Evolutionary conservation across 2,797 vertebrate genomes (phyloP).

Genomic region (Notolepis coatsorum): DNA sequence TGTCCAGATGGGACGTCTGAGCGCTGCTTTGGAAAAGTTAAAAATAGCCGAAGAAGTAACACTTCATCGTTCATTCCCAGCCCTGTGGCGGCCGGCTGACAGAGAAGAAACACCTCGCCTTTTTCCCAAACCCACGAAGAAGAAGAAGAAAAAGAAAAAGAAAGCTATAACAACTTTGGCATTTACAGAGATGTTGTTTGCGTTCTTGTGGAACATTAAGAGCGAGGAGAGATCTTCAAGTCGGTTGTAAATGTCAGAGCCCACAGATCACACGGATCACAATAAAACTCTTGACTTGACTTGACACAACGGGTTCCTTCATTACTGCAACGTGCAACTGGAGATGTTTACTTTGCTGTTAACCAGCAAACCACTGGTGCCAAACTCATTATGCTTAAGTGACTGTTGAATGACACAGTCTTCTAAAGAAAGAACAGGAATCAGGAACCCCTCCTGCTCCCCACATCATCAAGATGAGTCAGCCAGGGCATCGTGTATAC

Average conservation of each 20-base stretch:
- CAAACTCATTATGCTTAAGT: slow-evolving; percentile 57
- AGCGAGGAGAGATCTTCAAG: slow-evolving; percentile 39
- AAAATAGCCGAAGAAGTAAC: slow-evolving; percentile 79
- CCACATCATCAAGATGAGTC: slow-evolving; percentile 23
- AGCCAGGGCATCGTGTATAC: slow-evolving; percentile 1
- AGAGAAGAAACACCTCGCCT: slow-evolving; percentile 65
- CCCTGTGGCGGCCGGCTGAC: slow-evolving; percentile 67
- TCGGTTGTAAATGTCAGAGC: slow-evolving; percentile 58
- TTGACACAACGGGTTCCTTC: slow-evolving; percentile 27
- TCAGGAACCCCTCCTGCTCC: slow-evolving; percentile 22
- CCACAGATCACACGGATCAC: slow-evolving; percentile 12
- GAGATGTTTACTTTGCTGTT: slow-evolving; percentile 58
- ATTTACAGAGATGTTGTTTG: slow-evolving; percentile 66
- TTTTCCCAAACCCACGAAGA: no score
- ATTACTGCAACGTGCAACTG: slow-evolving; percentile 44
- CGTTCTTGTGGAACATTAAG: slow-evolving; percentile 38
- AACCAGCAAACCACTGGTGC: slow-evolving; percentile 36
- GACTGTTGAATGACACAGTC: slow-evolving; percentile 57
- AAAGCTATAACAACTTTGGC: slow-evolving; percentile 62
- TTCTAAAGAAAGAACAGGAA: slow-evolving; percentile 39
- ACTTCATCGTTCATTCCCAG: slow-evolving; percentile 70
- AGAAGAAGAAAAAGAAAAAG: slow-evolving; percentile 49
- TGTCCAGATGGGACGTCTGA: slow-evolving; percentile 79
- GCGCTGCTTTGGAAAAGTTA: slow-evolving; percentile 74
- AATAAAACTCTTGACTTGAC: not conserved